Evolutionary conservation across 92 coral and sea anemone species (phyloP).

Genomic region (Phenganax stokvisi): DNA sequence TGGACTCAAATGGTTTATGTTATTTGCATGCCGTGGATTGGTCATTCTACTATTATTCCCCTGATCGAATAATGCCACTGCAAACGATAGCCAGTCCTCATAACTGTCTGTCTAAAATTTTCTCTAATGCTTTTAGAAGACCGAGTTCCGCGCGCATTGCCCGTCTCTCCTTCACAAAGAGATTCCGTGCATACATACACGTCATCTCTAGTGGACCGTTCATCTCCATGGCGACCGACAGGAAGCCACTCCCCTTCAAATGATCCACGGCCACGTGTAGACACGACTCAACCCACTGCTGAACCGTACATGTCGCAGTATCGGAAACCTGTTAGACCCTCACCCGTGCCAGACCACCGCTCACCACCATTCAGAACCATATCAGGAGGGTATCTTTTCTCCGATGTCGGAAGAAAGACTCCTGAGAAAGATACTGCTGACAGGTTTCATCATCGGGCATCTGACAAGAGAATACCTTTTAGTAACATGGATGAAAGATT

Average conservation of each 20-base stretch:
- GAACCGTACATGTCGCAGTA: neutral
- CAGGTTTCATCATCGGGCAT: neutral
- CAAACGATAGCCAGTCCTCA: neutral
- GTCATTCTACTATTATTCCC: no score
- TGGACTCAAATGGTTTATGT: no score
- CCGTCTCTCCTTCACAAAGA: slow-evolving; percentile 3
- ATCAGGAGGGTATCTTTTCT: neutral
- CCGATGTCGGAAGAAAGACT: slow-evolving; percentile 19
- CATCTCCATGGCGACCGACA: slow-evolving; percentile 36
- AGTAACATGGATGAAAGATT: slow-evolving; percentile 32
- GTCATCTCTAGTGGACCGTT: slow-evolving; percentile 11
- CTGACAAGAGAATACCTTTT: slow-evolving; percentile 25
- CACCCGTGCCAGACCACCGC: slow-evolving; percentile 29
- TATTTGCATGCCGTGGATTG: no score
- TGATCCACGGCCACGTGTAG: slow-evolving; percentile 21
- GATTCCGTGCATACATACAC: slow-evolving; percentile 7
- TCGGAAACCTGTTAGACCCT: slow-evolving; percentile 20
- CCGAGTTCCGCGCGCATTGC: neutral
- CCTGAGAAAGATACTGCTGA: slow-evolving; percentile 23
- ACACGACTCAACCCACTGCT: slow-evolving; percentile 3
- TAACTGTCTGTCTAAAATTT: no score
- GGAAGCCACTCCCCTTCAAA: slow-evolving; percentile 19
- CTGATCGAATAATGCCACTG: neutral
- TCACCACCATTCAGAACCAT: slow-evolving; percentile 1
- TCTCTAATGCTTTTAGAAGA: neutral